Conservation (phyloP, 2,797 vertebrate species). For the Darevskia mixta region DNA sequence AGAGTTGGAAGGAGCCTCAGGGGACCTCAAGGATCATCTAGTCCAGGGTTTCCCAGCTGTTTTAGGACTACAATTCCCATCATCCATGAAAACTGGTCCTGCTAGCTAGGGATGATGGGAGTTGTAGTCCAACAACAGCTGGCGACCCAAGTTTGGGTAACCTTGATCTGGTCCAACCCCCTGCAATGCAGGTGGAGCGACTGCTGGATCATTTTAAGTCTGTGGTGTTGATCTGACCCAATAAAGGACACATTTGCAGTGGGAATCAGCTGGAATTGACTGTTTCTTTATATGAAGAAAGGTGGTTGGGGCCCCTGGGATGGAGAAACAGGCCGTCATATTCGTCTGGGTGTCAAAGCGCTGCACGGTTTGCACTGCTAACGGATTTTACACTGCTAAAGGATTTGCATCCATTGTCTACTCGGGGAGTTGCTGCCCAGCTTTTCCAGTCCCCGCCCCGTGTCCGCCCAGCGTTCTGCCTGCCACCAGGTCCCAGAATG, state of each 20-base stretch:
- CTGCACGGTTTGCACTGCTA: too few species aligned
- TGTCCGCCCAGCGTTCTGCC: conserved; percentile 12
- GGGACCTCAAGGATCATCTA: too few species aligned
- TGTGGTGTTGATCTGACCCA: not conserved
- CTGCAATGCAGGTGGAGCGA: too few species aligned
- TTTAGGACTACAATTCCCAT: too few species aligned
- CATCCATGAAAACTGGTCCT: too few species aligned
- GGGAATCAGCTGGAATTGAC: not conserved
- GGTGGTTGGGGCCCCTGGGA: rapidly evolving
- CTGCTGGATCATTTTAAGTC: not conserved
- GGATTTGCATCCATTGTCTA: conserved; percentile 7
- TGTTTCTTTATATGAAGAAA: not conserved
- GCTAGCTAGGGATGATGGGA: too few species aligned
- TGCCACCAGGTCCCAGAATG: not conserved
- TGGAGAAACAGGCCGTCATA: too few species aligned
- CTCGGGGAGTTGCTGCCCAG: conserved; percentile 56
- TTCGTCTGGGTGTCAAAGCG: too few species aligned
- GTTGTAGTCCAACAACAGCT: not conserved
- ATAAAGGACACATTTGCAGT: not conserved
- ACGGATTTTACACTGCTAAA: not conserved
- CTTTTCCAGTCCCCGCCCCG: conserved; percentile 19
- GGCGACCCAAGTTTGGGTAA: too few species aligned
- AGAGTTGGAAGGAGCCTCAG: too few species aligned
- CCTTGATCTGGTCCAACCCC: too few species aligned
- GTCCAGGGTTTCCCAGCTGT: too few species aligned